These are phyloP conservation scores for Brachionus koreanus DNA, from an alignment of 1,140 invertebrate species.

Conservation along the genomic window DNA sequence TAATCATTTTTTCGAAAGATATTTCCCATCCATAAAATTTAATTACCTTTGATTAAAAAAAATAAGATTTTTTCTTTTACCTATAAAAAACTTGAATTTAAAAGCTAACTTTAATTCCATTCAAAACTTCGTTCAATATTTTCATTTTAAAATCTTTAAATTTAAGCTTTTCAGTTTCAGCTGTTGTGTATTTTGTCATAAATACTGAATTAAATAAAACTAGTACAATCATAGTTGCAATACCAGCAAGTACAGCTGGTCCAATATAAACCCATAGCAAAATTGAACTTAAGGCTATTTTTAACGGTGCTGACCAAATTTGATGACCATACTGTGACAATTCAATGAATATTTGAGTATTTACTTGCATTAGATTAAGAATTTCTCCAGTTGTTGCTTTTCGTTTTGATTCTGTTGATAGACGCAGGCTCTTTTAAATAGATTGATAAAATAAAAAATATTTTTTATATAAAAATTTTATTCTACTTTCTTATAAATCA, in stretches of 20 bases:
- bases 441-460: neutral
- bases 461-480: too few species aligned
- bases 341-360: conserved; percentile 61
- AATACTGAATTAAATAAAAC: conserved; percentile 74
- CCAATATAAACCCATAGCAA: conserved; percentile 77
- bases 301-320: conserved; percentile 91
- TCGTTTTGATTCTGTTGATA: conserved; percentile 51
- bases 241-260: conserved; percentile 57
- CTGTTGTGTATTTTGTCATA: conserved; percentile 68
- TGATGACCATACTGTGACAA: conserved; percentile 76
- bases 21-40: conserved; percentile 57
- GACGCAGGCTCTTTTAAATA: neutral
- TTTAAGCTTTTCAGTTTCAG: conserved; percentile 60
- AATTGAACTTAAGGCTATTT: conserved; percentile 78
- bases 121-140: conserved; percentile 58
- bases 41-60: conserved; percentile 46
- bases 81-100: too few species aligned
- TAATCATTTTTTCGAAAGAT: conserved; percentile 60
- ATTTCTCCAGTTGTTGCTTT: conserved; percentile 64
- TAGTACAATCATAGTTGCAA: conserved; percentile 58
- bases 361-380: conserved; percentile 64
- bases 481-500: conserved; percentile 79
- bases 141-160: conserved; percentile 64
- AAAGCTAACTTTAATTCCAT: conserved; percentile 62
- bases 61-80: neutral